phyloP scores from a whole-genome alignment of 2,888 invertebrate species.

The Trachelus troglodyta region DNA sequence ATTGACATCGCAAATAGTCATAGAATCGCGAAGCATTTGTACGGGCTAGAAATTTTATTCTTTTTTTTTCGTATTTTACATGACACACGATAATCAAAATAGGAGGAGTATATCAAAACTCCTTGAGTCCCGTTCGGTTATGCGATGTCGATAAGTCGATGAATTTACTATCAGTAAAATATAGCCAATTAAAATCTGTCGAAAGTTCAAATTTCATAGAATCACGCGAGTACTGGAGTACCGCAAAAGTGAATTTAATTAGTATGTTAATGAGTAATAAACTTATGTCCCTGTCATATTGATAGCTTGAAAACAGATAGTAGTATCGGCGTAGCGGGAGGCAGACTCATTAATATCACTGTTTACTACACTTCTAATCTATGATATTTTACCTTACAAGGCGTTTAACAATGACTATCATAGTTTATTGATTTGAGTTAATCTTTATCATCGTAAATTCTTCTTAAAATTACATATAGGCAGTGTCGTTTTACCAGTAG shows the following conservation, averaged over 20 bases:
- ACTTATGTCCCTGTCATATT: slow-evolving; percentile 47
- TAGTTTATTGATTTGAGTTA: slow-evolving; percentile 46
- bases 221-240: neutral
- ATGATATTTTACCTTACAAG: slow-evolving; percentile 28
- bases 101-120: neutral
- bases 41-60: neutral
- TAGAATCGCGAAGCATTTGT: neutral
- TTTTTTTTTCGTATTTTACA: neutral
- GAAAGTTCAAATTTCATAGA: neutral
- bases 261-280: slow-evolving; percentile 60
- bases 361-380: slow-evolving; percentile 53
- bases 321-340: slow-evolving; percentile 41
- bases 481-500: neutral
- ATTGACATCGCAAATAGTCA: neutral
- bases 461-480: neutral
- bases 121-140: neutral
- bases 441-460: slow-evolving; percentile 14
- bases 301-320: slow-evolving; percentile 38
- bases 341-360: slow-evolving; percentile 55
- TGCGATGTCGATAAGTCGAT: neutral
- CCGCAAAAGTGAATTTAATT: slow-evolving; percentile 54
- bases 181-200: neutral
- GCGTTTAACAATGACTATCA: slow-evolving; percentile 35
- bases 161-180: neutral
- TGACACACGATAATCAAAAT: neutral